Base-by-base conservation (phyloP, 35 echinoderm and acorn worm species). In the Strongylocentrotus purpuratus region DNA sequence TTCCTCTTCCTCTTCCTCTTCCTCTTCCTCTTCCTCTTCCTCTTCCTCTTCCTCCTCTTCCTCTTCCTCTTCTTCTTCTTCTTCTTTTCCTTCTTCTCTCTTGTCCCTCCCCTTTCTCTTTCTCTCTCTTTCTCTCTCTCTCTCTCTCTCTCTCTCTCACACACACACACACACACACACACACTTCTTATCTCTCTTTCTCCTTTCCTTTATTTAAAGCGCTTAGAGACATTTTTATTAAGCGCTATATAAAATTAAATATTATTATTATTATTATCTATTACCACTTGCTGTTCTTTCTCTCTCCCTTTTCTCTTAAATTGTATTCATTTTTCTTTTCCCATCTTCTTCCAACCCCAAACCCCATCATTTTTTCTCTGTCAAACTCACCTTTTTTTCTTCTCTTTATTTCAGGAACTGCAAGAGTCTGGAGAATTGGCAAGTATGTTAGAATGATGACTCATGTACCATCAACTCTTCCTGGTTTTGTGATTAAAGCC, bases 361-460 rank as follows among this genome's bases (percentile, higher is more conserved):
- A 0, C 52, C 22, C 7, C 10, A 2, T 88, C 0, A 47, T 32
- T 8, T 91, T 52, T 2, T 85, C 0, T 46, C 4, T 95, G 7
- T 71, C 22, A 32, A 15, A 12, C 47, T 47, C 33, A 17, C n/a
- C 12, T 46, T 31, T 61, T 61, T 94, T 47, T 91, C 18, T 95
- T 45, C n/a, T 61, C 35, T 70, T 18, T 70, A 70, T 70, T 70
- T n/a, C 90, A 97, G 96, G 96, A 97, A 88, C 31, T 97, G 46
- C 41, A 97, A 88, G 96, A 97, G 48, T 97, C 96, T 86, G 96
- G 94, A 93, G 96, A 97, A 41, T 70, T 97, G 94, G 35, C 33
- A 33, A 78, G 47, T 14, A 95, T 95, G 61, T 46, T 97, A 5
- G 47, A 96, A 90, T 60, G 91, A 12, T 92, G 47, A 92, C 10